Conservation (phyloP, 2,113 vertebrate species). For the Microcebus jonahi region DNA sequence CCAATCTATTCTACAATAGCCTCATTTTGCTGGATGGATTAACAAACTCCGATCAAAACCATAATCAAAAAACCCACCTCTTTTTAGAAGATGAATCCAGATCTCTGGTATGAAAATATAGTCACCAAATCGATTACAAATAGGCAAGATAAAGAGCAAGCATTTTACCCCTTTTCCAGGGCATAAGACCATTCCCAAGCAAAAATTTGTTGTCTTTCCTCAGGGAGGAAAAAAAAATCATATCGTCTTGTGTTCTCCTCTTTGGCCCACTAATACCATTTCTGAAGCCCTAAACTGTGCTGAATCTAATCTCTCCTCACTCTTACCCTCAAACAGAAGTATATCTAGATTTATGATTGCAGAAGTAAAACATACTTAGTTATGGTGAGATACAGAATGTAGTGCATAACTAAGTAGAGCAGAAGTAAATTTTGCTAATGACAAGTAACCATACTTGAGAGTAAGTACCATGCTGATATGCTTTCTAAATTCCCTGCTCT, state of each 20-base stretch:
- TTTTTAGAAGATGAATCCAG: neutral
- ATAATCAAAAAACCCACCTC: neutral
- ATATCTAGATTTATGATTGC: neutral
- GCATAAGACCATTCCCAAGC: neutral
- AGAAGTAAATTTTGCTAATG: neutral
- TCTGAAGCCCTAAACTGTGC: neutral
- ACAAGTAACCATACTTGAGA: neutral
- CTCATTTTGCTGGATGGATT: neutral
- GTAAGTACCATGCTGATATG: neutral
- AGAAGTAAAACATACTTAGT: neutral
- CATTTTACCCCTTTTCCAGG: neutral
- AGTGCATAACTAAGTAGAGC: neutral
- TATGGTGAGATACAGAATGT: neutral
- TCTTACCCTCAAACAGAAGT: neutral
- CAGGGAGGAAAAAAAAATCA: neutral
- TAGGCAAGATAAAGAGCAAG: neutral
- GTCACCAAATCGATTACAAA: constrained; percentile 4
- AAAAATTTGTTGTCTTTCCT: neutral
- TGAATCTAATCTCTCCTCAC: neutral
- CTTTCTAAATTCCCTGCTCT: neutral
- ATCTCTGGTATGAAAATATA: neutral
- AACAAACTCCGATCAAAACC: neutral
- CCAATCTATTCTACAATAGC: neutral
- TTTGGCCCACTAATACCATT: neutral
- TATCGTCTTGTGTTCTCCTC: neutral